These are phyloP conservation scores for Phalera bucephala DNA, from an alignment of 2,888 invertebrate species.

Conservation along the genomic window DNA sequence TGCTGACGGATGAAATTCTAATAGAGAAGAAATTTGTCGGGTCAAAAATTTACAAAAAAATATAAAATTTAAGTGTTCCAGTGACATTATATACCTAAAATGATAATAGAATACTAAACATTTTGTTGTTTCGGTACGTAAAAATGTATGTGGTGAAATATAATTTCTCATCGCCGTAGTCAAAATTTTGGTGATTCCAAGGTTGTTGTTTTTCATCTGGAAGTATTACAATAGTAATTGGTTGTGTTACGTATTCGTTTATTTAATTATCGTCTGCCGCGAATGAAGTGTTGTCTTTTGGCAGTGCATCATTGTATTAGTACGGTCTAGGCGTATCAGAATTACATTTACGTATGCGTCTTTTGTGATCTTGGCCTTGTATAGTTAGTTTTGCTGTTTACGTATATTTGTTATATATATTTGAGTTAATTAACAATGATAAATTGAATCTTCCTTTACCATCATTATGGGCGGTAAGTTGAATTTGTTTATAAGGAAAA, in stretches of 20 bases:
- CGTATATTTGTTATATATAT: slow-evolving; percentile 40
- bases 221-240: slow-evolving; percentile 55
- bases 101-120: slow-evolving; percentile 30
- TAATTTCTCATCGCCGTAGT: slow-evolving; percentile 40
- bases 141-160: slow-evolving; percentile 26
- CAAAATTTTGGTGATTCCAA: slow-evolving; percentile 56
- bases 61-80: slow-evolving; percentile 24
- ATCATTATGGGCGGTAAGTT: slow-evolving; percentile 70
- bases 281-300: slow-evolving; percentile 45
- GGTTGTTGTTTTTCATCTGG: slow-evolving; percentile 67
- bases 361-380: slow-evolving; percentile 65
- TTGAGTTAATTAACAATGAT: slow-evolving; percentile 47
- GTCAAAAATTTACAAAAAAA: slow-evolving; percentile 7
- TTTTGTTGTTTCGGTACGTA: slow-evolving; percentile 53
- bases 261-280: slow-evolving; percentile 64
- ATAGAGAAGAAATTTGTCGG: slow-evolving; percentile 25
- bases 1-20: slow-evolving; percentile 17
- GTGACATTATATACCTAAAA: slow-evolving; percentile 27
- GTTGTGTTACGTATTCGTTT: slow-evolving; percentile 58
- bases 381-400: slow-evolving; percentile 51
- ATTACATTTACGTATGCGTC: slow-evolving; percentile 21
- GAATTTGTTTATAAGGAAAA: slow-evolving; percentile 21
- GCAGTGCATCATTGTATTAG: slow-evolving; percentile 37
- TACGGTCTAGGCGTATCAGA: slow-evolving; percentile 28
- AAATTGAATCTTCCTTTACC: slow-evolving; percentile 51